These are phyloP conservation scores for Eulemur mongoz DNA, from an alignment of 2,797 vertebrate species.

Conservation along the genomic window DNA sequence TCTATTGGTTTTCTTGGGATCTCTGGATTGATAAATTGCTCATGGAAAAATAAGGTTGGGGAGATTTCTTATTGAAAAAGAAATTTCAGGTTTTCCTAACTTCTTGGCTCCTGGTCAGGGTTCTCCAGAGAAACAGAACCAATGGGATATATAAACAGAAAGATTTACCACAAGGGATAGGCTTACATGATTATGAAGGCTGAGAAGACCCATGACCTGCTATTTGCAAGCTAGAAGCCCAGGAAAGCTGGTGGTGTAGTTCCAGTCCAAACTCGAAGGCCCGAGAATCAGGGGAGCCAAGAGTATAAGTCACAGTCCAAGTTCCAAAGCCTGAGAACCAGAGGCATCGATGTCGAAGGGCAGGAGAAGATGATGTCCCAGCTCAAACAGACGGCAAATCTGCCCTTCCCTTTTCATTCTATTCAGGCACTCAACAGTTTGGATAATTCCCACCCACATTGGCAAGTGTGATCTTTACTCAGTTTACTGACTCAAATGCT, in stretches of 20 bases:
- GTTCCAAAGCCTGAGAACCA: not conserved
- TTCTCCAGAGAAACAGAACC: not conserved
- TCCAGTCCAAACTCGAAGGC: not conserved
- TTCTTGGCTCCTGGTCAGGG: not conserved
- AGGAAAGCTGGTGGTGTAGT: not conserved
- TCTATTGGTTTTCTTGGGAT: not conserved
- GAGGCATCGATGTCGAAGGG: not conserved
- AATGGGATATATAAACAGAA: not conserved
- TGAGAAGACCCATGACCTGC: not conserved
- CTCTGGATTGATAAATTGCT: constrained; percentile 42
- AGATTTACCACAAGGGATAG: not conserved
- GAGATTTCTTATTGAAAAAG: not conserved
- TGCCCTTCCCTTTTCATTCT: not conserved
- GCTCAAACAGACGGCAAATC: not conserved
- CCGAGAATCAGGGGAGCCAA: not conserved
- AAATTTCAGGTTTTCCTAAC: constrained; percentile 22
- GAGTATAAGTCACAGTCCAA: not conserved
- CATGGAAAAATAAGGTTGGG: not conserved
- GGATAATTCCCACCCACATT: not conserved
- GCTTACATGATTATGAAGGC: not conserved
- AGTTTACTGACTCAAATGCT: not conserved
- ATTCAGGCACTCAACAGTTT: not conserved
- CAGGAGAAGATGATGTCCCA: not conserved
- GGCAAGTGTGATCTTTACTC: not conserved
- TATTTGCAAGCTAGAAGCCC: not conserved